Evolutionary conservation across 1,140 invertebrate species (phyloP).

Genomic region (Brachionus koreanus): DNA sequence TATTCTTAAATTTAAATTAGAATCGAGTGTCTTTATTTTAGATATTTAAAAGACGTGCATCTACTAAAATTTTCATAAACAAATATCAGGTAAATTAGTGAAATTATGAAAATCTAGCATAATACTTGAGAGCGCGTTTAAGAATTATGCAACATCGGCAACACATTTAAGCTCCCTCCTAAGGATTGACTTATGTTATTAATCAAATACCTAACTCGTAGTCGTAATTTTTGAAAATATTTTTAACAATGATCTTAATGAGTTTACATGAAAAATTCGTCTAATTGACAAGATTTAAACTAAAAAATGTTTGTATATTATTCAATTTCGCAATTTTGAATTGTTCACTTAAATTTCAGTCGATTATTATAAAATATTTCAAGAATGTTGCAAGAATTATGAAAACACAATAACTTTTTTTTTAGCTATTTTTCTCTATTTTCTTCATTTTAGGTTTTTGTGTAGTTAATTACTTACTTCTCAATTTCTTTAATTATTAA

Average conservation of each 20-base stretch:
- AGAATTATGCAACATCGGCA: background rate
- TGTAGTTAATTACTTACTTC: background rate
- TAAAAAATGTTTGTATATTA: background rate
- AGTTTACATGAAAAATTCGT: background rate
- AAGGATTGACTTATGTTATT: background rate
- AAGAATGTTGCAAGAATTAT: constrained; percentile 17
- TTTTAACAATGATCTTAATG: background rate
- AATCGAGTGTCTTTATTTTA: background rate
- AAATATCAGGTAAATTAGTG: background rate
- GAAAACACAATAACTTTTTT: background rate
- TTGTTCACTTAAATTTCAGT: constrained; percentile 12
- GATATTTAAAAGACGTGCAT: background rate
- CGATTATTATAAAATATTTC: constrained; percentile 38
- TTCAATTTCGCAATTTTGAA: background rate
- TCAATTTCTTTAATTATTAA: background rate
- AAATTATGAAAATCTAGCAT: background rate
- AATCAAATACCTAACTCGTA: background rate
- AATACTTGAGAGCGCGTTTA: background rate
- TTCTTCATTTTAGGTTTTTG: constrained; percentile 15
- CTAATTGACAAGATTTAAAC: background rate
- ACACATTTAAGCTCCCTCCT: background rate
- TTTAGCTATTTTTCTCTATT: background rate
- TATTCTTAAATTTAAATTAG: background rate
- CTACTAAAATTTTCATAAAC: background rate
- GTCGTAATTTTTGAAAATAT: background rate